Evolutionary conservation across 2,797 vertebrate genomes (phyloP).

Genomic region (Leuciscus waleckii): DNA sequence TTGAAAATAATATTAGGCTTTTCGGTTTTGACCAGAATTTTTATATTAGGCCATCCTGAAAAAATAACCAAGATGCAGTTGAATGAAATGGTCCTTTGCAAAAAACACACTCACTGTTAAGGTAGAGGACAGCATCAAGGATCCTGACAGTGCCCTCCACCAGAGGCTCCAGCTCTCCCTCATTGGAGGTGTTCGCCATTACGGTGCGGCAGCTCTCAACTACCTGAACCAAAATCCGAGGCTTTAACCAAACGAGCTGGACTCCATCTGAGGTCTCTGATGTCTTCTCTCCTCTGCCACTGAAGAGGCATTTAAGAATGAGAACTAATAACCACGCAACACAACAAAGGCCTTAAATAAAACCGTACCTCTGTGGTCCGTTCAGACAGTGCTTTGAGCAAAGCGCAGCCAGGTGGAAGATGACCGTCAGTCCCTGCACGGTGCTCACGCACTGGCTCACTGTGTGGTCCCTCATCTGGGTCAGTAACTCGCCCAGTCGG

Average conservation of each 20-base stretch:
- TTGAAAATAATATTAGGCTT: neutral
- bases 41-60: neutral
- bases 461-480: constrained; percentile 66
- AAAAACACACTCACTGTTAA: constrained; percentile 79
- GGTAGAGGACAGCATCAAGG: constrained; percentile 88
- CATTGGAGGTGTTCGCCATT: constrained; percentile 73
- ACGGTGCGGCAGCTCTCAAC: constrained; percentile 83
- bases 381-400: constrained; percentile 75
- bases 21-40: neutral
- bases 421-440: constrained; percentile 82
- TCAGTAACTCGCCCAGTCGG: constrained; percentile 81
- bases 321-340: neutral
- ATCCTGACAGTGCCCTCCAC: constrained; percentile 81
- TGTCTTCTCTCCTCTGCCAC: constrained; percentile 19
- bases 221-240: constrained; percentile 78
- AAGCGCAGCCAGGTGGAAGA: constrained; percentile 83
- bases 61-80: neutral
- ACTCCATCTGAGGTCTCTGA: constrained; percentile 27
- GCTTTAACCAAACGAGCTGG: constrained; percentile 82
- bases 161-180: constrained; percentile 70
- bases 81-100: neutral
- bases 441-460: constrained; percentile 64
- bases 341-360: neutral
- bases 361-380: constrained; percentile 67
- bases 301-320: constrained; percentile 7